Evolutionary conservation across 2,113 vertebrate genomes (phyloP), one percentile per base, ranked within the genome.

Genomic region (Psittacus erithacus): DNA sequence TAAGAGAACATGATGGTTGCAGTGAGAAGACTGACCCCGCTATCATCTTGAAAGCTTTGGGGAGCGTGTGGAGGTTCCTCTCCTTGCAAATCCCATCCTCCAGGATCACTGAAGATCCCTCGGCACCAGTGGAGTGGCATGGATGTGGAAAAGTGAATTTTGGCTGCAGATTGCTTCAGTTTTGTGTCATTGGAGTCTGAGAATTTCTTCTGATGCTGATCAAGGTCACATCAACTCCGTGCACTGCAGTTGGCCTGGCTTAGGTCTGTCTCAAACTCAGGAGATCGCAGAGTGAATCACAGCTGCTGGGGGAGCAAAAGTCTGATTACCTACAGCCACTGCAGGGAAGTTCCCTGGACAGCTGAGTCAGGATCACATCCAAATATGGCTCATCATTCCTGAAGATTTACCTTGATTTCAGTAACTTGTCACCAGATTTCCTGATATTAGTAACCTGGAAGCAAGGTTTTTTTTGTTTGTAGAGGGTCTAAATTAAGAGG

Each of bases 401-500:
- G 70, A 79, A 91, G 82, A 70, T 84, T 27, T 19, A 57, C 83
- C 73, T 24, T 22, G 57, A 79, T 89, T 86, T 95, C 80, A 28
- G 77, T 87, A 87, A 82, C 43, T 78, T 76, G 23, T 17, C 86
- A 47, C 44, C 70, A 90, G 23, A 49, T 93, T 94, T 95, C 86
- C 76, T 79, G 90, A 10, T 65, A 64, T 86, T 88, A 62, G 31
- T 69, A 82, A 86, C 44, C 62, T 49, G 38, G 62, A 44, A 70
- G 64, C 5, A 31, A 86, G 13, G 4, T 5, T 38, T 23, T 23
- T 41, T 81, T 50, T 82, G 31, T 93, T 86, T 41, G 44, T 33
- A 24, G 62, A 69, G 23, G 20, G 28, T 67, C 67, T 93, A 76
- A 87, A 75, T 92, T 71, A 68, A 76, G 88, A 84, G 46, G 7